Evolutionary conservation across 64 coral and sea anemone species (phyloP).

Genomic region (Pocillopora verrucosa): DNA sequence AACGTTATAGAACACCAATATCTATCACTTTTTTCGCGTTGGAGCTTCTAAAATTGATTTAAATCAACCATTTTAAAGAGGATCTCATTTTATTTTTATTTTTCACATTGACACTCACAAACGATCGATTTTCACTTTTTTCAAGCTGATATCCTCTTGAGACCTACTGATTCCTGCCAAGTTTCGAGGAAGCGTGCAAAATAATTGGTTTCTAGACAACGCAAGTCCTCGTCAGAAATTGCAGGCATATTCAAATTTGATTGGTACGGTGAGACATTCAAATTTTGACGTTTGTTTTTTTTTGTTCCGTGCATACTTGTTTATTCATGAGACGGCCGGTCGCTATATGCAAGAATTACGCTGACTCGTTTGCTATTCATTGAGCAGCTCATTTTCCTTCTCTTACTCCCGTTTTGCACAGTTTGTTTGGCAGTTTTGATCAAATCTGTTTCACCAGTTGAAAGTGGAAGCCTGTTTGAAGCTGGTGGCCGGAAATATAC

Average conservation of each 20-base stretch:
- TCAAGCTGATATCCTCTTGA: neutral
- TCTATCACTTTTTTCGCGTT: no score
- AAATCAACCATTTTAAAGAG: no score
- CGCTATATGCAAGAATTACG: constrained; percentile 9
- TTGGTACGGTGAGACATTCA: constrained; percentile 17
- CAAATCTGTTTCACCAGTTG: neutral
- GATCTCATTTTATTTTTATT: no score
- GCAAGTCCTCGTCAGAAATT: neutral
- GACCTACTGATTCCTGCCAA: neutral
- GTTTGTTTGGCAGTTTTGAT: neutral
- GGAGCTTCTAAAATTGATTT: no score
- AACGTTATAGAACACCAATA: no score
- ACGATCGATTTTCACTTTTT: neutral
- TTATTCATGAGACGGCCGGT: constrained; percentile 35
- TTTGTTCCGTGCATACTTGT: neutral
- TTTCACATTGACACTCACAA: no score
- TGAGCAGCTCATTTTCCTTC: neutral
- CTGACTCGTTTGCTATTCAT: neutral
- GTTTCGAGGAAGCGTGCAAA: neutral
- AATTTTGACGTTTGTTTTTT: constrained; percentile 32
- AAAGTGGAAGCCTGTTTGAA: neutral
- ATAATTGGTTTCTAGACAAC: constrained; percentile 31
- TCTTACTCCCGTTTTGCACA: neutral
- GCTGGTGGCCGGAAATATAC: neutral
- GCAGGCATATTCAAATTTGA: neutral